Percentiles rank a stretch among this genome's conserved stretches.
phyloP scores from a whole-genome alignment of 2,888 invertebrate species.

The Sarcophaga carnaria region DNA sequence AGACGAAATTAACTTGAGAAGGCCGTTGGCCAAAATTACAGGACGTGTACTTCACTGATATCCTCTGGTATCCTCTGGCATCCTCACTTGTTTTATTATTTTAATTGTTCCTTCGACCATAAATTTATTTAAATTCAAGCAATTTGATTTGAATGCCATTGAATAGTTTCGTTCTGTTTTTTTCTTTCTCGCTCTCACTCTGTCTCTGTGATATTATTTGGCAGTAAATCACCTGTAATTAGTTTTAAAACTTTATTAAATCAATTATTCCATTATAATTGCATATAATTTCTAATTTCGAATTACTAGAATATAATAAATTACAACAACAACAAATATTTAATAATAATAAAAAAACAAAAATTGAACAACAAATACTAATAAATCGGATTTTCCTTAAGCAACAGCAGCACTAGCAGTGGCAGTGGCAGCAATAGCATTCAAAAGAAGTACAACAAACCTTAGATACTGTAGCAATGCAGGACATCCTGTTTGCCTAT shows the following conservation, averaged over 20 bases:
- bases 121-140: not conserved
- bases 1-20: too few relatives aligned
- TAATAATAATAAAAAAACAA: not conserved
- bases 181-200: not conserved
- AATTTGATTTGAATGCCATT: not conserved
- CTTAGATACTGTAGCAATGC: constrained; percentile 12
- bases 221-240: constrained; percentile 52
- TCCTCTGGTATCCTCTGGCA: too few relatives aligned
- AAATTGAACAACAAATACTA: constrained; percentile 4
- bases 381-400: constrained; percentile 42
- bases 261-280: constrained; percentile 50
- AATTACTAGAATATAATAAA: constrained; percentile 26
- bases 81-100: too few relatives aligned
- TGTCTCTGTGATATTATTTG: constrained; percentile 15
- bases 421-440: not conserved
- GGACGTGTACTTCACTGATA: too few relatives aligned
- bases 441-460: not conserved
- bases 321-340: not conserved
- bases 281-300: constrained; percentile 48
- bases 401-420: not conserved
- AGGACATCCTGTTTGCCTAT: constrained; percentile 65
- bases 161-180: not conserved
- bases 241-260: constrained; percentile 56
- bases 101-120: not conserved
- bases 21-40: too few relatives aligned